Conservation (phyloP, 2,888 invertebrate genomes). For the Coenonympha arcania region DNA sequence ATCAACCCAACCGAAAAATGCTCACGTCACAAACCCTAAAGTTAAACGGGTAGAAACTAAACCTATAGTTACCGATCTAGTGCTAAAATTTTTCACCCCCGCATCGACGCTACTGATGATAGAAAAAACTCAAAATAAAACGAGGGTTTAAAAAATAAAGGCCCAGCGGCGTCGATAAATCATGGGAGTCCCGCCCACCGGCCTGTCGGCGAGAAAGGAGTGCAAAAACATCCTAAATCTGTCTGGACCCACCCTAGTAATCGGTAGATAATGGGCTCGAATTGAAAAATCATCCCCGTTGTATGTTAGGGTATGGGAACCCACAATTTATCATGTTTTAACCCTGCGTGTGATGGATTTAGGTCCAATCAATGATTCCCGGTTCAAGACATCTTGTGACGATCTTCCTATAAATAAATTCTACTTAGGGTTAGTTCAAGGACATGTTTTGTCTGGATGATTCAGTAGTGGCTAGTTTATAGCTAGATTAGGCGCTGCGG, state of each 20-base stretch:
- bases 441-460: too few relatives aligned
- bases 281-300: slow-evolving; percentile 66
- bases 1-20: not conserved
- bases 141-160: slow-evolving; percentile 55
- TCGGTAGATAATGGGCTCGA: slow-evolving; percentile 66
- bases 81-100: not conserved
- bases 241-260: slow-evolving; percentile 68
- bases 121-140: slow-evolving; percentile 57
- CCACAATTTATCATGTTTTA: slow-evolving; percentile 45
- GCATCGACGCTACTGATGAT: slow-evolving; percentile 39
- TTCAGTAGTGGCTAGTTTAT: too few relatives aligned
- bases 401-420: not conserved
- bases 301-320: slow-evolving; percentile 20
- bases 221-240: slow-evolving; percentile 57
- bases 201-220: slow-evolving; percentile 29
- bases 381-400: not conserved
- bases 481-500: too few relatives aligned
- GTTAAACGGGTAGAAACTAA: too few relatives aligned
- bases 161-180: slow-evolving; percentile 57
- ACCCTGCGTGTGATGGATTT: slow-evolving; percentile 26
- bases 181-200: slow-evolving; percentile 49
- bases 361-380: slow-evolving; percentile 14
- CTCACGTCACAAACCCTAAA: not conserved
- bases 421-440: not conserved
- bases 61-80: not conserved